Evolutionary conservation across 2,113 vertebrate genomes (phyloP).

Genomic region (Ictalurus furcatus): DNA sequence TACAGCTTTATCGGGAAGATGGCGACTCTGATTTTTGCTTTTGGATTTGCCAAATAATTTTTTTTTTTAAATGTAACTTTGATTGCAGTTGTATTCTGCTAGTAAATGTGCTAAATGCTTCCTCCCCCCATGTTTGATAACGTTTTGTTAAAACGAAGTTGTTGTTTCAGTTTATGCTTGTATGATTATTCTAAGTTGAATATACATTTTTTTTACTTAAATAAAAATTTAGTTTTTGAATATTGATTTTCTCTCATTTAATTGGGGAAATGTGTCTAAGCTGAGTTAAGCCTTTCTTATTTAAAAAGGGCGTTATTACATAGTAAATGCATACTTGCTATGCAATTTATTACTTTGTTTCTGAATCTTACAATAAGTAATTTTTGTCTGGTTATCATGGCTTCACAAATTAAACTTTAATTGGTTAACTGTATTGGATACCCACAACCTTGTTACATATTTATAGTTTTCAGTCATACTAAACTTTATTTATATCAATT

Average conservation of each 20-base stretch:
- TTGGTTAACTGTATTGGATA: not conserved
- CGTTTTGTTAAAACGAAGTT: constrained; percentile 26
- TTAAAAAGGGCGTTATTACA: not conserved
- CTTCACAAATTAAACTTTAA: not conserved
- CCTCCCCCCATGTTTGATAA: not conserved
- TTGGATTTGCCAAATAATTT: constrained; percentile 45
- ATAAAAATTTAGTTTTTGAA: constrained; percentile 46
- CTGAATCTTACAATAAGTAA: not conserved
- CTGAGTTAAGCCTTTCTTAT: not conserved
- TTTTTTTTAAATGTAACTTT: constrained; percentile 56
- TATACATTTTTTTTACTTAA: constrained; percentile 12
- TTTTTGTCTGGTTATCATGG: not conserved
- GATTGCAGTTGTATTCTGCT: constrained; percentile 1
- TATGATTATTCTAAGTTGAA: constrained; percentile 25
- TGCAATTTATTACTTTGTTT: not conserved
- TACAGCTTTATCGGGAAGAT: constrained; percentile 90
- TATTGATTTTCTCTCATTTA: constrained; percentile 45
- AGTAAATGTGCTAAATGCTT: constrained; percentile 21
- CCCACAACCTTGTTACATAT: not conserved
- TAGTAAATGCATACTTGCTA: not conserved
- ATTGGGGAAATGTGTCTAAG: not conserved
- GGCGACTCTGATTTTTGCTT: constrained; percentile 60
- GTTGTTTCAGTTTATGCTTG: constrained; percentile 31
- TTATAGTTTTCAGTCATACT: not conserved
- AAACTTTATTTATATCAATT: not conserved